phyloP scores from a whole-genome alignment of 1,140 invertebrate species.

The Macrostomum lignano region DNA sequence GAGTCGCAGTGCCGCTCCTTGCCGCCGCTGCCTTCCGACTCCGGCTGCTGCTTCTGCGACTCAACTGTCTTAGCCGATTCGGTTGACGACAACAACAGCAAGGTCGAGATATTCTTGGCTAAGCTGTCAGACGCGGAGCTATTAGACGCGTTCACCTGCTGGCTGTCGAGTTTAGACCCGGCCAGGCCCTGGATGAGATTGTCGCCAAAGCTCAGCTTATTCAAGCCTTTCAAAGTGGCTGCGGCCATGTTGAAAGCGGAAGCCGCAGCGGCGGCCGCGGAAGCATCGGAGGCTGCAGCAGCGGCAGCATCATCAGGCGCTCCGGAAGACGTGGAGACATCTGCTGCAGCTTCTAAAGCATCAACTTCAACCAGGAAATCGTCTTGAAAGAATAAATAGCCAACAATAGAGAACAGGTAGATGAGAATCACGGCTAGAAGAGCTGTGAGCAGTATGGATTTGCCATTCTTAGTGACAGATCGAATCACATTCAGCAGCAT shows the following conservation, averaged over 20 bases:
- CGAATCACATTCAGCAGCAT: slow-evolving; percentile 80
- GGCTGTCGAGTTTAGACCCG: too few relatives aligned
- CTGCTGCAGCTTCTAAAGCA: too few relatives aligned
- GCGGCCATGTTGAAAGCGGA: too few relatives aligned
- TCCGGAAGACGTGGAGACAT: too few relatives aligned
- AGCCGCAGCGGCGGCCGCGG: too few relatives aligned
- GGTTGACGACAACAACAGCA: background rate
- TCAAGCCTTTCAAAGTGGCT: background rate
- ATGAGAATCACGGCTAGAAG: slow-evolving; percentile 84
- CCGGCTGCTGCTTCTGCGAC: background rate
- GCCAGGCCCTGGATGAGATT: too few relatives aligned
- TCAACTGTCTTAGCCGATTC: background rate
- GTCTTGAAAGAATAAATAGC: slow-evolving; percentile 87
- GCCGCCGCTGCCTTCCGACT: slow-evolving; percentile 30
- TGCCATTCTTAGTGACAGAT: slow-evolving; percentile 78
- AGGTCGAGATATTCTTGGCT: too few relatives aligned
- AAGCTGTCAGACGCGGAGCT: too few relatives aligned
- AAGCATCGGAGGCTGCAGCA: background rate
- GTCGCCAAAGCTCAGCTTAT: too few relatives aligned
- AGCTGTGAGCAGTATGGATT: slow-evolving; percentile 83
- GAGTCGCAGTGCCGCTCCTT: slow-evolving; percentile 78
- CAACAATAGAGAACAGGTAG: slow-evolving; percentile 92
- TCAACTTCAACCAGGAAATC: slow-evolving; percentile 62
- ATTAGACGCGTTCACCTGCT: too few relatives aligned
- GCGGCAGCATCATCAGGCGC: background rate